Evolutionary conservation across 2,888 invertebrate genomes (phyloP).

Genomic region (Bombylius major): DNA sequence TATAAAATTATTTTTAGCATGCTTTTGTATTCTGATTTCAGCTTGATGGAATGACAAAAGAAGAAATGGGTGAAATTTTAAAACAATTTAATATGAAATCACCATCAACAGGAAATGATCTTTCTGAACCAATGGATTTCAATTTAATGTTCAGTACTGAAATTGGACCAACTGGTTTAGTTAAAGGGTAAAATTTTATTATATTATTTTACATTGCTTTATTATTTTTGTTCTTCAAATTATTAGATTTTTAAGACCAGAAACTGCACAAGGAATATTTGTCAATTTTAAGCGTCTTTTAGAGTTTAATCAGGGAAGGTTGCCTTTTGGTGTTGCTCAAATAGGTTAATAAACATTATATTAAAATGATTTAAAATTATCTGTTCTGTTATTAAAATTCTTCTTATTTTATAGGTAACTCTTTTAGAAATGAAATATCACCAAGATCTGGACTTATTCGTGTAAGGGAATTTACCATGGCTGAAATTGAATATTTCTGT

Average conservation of each 20-base stretch:
- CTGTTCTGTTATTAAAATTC: not conserved
- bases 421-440: conserved; percentile 98
- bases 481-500: conserved; percentile 99
- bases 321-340: conserved; percentile 98
- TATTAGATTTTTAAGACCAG: conserved; percentile 76
- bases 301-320: conserved; percentile 90
- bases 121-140: conserved; percentile 93
- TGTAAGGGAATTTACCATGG: conserved; percentile 98
- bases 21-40: conserved; percentile 17
- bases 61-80: conserved; percentile 79
- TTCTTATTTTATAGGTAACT: conserved; percentile 42
- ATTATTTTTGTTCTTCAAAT: conserved; percentile 4
- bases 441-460: conserved; percentile 90
- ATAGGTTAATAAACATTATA: conserved; percentile 49
- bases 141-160: conserved; percentile 98
- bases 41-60: conserved; percentile 84
- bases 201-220: not conserved
- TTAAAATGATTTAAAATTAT: too few species aligned
- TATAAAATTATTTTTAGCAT: too few species aligned
- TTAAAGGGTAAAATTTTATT: conserved; percentile 58
- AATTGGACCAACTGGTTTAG: conserved; percentile 91
- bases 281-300: conserved; percentile 96
- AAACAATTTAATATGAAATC: conserved; percentile 85
- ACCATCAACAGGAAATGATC: conserved; percentile 86
- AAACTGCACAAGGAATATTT: conserved; percentile 99